These are phyloP conservation scores for Oreocharis arfaki DNA, from an alignment of 2,113 vertebrate genomes.

Conservation along the genomic window DNA sequence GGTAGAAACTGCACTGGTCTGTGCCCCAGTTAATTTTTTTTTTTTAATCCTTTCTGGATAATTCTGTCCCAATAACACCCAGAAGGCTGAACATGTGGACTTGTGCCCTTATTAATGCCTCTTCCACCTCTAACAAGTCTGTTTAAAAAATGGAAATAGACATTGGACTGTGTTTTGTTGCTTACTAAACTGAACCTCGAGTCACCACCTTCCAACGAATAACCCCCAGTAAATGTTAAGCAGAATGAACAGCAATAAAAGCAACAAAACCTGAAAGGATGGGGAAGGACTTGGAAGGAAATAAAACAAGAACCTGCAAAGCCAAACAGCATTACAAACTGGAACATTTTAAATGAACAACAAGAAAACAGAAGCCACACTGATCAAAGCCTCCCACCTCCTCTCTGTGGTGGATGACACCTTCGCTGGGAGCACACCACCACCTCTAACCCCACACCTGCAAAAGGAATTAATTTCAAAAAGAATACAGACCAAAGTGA, in stretches of 20 bases:
- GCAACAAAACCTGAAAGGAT: constrained; percentile 24
- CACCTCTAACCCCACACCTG: constrained; percentile 62
- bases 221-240: neutral
- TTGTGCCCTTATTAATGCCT: neutral
- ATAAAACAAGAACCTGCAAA: constrained; percentile 31
- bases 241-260: constrained; percentile 31
- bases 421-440: constrained; percentile 29
- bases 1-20: neutral
- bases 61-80: neutral
- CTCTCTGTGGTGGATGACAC: constrained; percentile 35
- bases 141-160: neutral
- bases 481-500: constrained; percentile 43
- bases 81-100: neutral
- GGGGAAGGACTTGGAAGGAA: constrained; percentile 15
- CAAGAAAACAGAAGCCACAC: constrained; percentile 36
- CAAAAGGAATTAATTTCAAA: constrained; percentile 62
- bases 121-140: neutral
- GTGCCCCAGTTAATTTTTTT: neutral
- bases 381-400: constrained; percentile 53
- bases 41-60: neutral
- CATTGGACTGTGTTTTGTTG: neutral
- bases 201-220: neutral
- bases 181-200: neutral
- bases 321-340: constrained; percentile 31
- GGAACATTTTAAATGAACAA: constrained; percentile 63